Evolutionary conservation across 1,140 invertebrate species (phyloP), one percentile per base, ranked within the genome.

Genomic region (Trichomalopsis sarcophagae): DNA sequence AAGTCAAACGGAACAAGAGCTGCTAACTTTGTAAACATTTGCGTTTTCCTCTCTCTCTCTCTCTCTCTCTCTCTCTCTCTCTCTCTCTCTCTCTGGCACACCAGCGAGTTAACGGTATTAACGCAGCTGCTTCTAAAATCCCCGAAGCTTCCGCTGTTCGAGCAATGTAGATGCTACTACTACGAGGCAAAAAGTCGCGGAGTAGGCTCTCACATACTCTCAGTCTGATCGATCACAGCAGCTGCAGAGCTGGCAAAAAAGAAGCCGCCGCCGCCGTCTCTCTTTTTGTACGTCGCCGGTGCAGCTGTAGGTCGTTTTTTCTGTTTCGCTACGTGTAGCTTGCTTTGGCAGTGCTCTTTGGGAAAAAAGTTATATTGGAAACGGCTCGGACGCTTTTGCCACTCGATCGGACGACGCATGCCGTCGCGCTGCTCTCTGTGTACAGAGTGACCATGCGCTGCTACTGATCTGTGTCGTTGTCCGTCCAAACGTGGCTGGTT

Each of bases 1-100:
- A 76, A 83, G 73, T 83, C 73, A 83, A 83, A 83, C 73, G 81
- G 73, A 83, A 83, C 50, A 68, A 68, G 21, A 66, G 55, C 50
- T 66, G 81, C 55, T 76, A 76, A 76, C 81, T 83, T 73, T 66
- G 81, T 76, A 83, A 83, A 83, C 69, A 76, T 83, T 83, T 76
- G 73, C 71, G 36, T 81, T 81, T 71, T 81, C 3, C 23, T 23
- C 66, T 9, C 66, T 7, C 23, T 2, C 47, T 11, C 47, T 11
- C 13, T 11, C 23, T 23, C 66, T 9, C 66, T 7, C 23, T 2
- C 47, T 11, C 47, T 11, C 13, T 50, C 10, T 11, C 10, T 27
- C 27, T 27, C 27, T 27, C 27, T 47, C 44, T 13, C 44, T 47
- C 44, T 47, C 44, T 47, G 0, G 9, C 11, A 11, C 47, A n/a